Base-by-base conservation (phyloP, 2,888 invertebrate genomes). In the Aethes cnicana region DNA sequence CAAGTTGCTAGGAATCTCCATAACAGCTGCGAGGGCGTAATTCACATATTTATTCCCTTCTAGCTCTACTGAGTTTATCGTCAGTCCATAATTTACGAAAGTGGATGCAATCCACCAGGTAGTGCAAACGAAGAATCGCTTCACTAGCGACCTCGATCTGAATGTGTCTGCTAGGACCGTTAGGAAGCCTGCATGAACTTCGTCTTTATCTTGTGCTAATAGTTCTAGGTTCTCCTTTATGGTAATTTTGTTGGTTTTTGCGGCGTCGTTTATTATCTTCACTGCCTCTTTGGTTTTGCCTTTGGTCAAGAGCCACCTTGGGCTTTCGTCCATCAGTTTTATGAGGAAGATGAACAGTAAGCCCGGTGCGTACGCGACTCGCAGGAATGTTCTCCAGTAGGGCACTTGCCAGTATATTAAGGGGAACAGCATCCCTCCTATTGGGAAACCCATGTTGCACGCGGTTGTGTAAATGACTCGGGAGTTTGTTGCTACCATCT, bases 301-400 rank as follows among this genome's bases (percentile, higher is more conserved):
- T 71, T 93, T 93, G 12, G 92, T 92, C 11, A 95, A 76, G 3
- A 95, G 86, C 96, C 96, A 96, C 65, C 96, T 90, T n/a, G 94
- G 91, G 42, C 95, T 95, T 77, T 95, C 95, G 2, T 95, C 94
- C 33, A 94, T 77, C 0, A 93, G 64, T 88, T 92, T 93, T 33
- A 91, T 88, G 63, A 94, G 94, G 2, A 91, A 73, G 43, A 95
- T 69, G 57, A 94, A 91, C 0, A 95, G 70, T 6, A 95, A 69
- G 0, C 93, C 92, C 0, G 95, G 96, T 0, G 91, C 78, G 64
- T 95, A 96, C 6, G 94, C 79, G 1, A 92, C 90, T 58, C 93
- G 84, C 8, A 95, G 83, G 17, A 92, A 84, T 53, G 85, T 82
- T 65, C 94, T 91, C 95, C 96, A 96, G 65, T 94, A 91, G 30